Evolutionary conservation across 1,140 invertebrate species (phyloP).

Genomic region (Hylaeus volcanicus): DNA sequence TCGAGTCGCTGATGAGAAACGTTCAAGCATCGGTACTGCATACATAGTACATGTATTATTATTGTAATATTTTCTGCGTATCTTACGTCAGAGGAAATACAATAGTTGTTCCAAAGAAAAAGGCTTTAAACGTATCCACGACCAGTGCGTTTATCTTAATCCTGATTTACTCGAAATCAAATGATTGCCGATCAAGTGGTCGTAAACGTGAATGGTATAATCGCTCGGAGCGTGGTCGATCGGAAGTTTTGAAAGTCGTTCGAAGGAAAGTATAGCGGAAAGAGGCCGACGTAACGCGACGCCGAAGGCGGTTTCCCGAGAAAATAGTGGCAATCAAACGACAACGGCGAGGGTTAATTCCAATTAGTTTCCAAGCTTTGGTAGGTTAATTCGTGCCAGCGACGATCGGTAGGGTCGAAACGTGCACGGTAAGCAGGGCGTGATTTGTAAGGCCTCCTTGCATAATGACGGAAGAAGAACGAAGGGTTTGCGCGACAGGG

Average conservation of each 20-base stretch:
- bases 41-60: too few species aligned
- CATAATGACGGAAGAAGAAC: constrained; percentile 64
- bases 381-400: constrained; percentile 61
- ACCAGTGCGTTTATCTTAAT: too few species aligned
- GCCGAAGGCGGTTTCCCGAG: constrained; percentile 8
- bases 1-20: too few species aligned
- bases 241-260: not conserved
- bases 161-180: too few species aligned
- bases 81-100: too few species aligned
- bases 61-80: too few species aligned
- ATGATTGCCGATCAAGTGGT: too few species aligned
- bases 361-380: constrained; percentile 47
- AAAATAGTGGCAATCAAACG: constrained; percentile 31
- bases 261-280: not conserved
- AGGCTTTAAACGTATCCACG: too few species aligned
- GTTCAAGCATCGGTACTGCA: too few species aligned
- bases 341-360: constrained; percentile 61
- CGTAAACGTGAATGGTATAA: not conserved
- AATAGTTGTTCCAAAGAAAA: too few species aligned
- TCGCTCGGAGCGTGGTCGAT: too few species aligned
- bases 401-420: constrained; percentile 48
- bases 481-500: constrained; percentile 46
- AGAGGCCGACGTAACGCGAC: constrained; percentile 1
- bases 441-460: constrained; percentile 74
- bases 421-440: constrained; percentile 66